These are phyloP conservation scores for Ondatra zibethicus DNA, from an alignment of 2,113 vertebrate genomes.

Conservation along the genomic window DNA sequence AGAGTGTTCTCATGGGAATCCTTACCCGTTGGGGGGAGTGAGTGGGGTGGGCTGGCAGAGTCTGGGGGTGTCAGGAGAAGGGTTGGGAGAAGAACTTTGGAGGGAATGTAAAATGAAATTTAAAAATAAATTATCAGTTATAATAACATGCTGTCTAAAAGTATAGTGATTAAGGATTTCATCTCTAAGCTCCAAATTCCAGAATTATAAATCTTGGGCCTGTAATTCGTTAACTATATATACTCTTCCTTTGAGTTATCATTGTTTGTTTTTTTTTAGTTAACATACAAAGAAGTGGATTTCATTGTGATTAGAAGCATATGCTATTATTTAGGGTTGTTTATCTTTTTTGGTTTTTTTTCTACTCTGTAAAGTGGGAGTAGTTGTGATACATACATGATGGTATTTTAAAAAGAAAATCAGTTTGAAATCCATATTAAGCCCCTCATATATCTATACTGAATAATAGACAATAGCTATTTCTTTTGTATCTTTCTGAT, in stretches of 20 bases:
- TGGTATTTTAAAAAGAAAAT: not conserved
- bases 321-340: not conserved
- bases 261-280: not conserved
- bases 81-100: too few relatives aligned
- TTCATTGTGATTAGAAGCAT: not conserved
- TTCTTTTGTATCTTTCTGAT: not conserved
- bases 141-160: not conserved
- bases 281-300: not conserved
- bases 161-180: not conserved
- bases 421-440: not conserved
- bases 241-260: not conserved
- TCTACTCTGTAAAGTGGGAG: not conserved
- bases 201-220: not conserved
- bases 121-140: not conserved
- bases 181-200: not conserved
- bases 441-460: not conserved
- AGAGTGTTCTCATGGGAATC: too few relatives aligned
- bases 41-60: too few relatives aligned
- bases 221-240: not conserved
- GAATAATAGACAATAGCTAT: not conserved
- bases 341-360: not conserved
- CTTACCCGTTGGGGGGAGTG: too few relatives aligned
- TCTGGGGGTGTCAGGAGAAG: too few relatives aligned
- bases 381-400: not conserved
- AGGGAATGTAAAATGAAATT: too few relatives aligned